Evolutionary conservation across 2,797 vertebrate species (phyloP).

Genomic region (Chelon auratus): DNA sequence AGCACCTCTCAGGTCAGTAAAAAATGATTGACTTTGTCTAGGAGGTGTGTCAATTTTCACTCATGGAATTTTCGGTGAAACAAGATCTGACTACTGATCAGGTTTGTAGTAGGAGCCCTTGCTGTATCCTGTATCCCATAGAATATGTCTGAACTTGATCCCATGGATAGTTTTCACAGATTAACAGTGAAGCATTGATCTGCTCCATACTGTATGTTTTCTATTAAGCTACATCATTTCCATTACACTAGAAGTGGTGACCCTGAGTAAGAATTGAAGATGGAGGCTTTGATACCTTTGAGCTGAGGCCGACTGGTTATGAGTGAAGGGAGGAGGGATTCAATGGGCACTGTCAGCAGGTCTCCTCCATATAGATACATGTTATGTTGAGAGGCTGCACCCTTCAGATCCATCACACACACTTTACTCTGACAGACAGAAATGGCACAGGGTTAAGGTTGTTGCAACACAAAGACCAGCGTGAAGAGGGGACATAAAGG

Average conservation of each 20-base stretch:
- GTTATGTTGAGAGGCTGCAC: slow-evolving; percentile 82
- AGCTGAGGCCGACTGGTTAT: slow-evolving; percentile 35
- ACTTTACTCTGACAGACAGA: slow-evolving; percentile 80
- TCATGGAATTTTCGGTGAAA: slow-evolving; percentile 8
- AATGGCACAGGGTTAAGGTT: slow-evolving; percentile 13
- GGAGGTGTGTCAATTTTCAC: slow-evolving; percentile 9
- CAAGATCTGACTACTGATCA: slow-evolving; percentile 24
- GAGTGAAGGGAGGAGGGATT: slow-evolving; percentile 82
- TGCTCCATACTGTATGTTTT: neutral
- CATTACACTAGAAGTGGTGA: neutral
- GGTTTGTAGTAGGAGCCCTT: slow-evolving; percentile 6
- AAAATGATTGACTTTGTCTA: neutral
- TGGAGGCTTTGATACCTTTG: slow-evolving; percentile 72
- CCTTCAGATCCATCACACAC: slow-evolving; percentile 86
- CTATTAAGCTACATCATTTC: neutral
- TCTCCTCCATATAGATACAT: slow-evolving; percentile 90
- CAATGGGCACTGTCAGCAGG: slow-evolving; percentile 80
- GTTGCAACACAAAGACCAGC: neutral
- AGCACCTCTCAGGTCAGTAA: slow-evolving; percentile 4
- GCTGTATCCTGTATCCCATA: neutral
- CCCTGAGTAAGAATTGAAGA: neutral
- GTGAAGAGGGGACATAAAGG: neutral
- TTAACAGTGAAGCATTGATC: neutral
- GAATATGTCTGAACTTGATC: neutral
- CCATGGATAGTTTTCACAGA: neutral